Percentiles rank a stretch among this genome's conserved stretches.
Evolutionary conservation across 2,113 vertebrate species (phyloP).

Genomic region (Anseranas semipalmata): DNA sequence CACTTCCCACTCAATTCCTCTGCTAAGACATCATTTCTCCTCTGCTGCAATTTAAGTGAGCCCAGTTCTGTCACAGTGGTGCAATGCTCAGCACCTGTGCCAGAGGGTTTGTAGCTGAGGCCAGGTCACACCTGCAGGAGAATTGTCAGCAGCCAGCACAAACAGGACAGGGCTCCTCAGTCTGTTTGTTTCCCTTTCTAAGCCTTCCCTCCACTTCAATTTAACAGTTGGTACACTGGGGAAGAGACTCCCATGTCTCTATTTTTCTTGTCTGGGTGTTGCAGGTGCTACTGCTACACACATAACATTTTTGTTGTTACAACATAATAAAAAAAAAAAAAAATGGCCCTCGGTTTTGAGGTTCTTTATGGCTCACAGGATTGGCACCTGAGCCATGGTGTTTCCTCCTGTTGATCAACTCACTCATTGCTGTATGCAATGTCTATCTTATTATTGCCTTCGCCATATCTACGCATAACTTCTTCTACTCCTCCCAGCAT

Average conservation of each 20-base stretch:
- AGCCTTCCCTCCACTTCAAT: background rate
- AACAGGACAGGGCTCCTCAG: background rate
- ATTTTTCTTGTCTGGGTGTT: background rate
- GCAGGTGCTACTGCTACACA: background rate
- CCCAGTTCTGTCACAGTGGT: background rate
- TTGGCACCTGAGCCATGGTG: background rate
- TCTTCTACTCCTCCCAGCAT: background rate
- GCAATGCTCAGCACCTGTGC: background rate
- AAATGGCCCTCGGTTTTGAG: background rate
- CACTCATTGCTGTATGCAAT: background rate
- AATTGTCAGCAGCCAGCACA: background rate
- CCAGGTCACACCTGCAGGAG: background rate
- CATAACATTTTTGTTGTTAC: background rate
- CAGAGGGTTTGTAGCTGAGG: background rate
- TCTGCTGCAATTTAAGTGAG: background rate
- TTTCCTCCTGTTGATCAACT: background rate
- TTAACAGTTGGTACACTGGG: background rate
- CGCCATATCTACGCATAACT: background rate
- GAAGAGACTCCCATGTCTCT: background rate
- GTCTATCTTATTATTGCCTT: background rate
- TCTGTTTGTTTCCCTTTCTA: background rate
- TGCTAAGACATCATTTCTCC: conserved; percentile 17
- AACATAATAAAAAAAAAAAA: background rate
- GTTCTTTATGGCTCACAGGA: background rate
- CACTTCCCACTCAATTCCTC: conserved; percentile 64